Conservation (phyloP, 2,113 vertebrate species). For the Oxyura jamaicensis region DNA sequence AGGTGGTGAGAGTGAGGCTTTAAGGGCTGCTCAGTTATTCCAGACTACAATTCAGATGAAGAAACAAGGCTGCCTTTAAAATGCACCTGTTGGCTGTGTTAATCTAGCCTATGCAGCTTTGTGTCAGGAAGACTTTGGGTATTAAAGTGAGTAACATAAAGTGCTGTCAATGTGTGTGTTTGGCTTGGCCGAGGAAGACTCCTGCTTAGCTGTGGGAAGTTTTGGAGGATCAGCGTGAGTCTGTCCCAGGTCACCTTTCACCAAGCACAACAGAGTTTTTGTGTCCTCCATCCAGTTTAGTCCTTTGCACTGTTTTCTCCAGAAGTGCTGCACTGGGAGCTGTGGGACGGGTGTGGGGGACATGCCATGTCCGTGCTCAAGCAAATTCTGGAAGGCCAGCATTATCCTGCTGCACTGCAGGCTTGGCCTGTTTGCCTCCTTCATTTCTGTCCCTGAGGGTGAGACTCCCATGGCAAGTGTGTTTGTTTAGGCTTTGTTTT, state of each 20-base stretch:
- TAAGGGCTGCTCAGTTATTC: background rate
- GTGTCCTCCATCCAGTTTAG: background rate
- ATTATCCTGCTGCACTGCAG: background rate
- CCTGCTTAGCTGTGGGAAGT: background rate
- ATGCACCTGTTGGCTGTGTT: background rate
- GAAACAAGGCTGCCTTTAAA: background rate
- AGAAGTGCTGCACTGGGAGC: background rate
- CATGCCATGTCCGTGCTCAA: accelerated
- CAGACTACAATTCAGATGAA: background rate
- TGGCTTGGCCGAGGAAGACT: background rate
- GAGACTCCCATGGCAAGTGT: background rate
- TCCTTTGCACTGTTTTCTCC: background rate
- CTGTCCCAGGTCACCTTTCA: background rate
- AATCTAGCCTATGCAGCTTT: background rate
- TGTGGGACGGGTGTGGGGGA: background rate
- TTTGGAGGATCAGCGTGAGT: background rate
- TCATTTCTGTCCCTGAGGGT: background rate
- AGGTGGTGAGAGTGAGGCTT: background rate
- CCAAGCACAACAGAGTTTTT: background rate
- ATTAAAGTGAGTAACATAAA: background rate
- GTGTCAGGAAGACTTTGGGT: background rate
- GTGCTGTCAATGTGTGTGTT: background rate
- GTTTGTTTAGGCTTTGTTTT: slow-evolving; percentile 56
- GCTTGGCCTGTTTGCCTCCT: background rate
- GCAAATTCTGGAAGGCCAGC: background rate